Base-by-base conservation (phyloP, 2,888 invertebrate species). In the Drosophila anomelani region DNA sequence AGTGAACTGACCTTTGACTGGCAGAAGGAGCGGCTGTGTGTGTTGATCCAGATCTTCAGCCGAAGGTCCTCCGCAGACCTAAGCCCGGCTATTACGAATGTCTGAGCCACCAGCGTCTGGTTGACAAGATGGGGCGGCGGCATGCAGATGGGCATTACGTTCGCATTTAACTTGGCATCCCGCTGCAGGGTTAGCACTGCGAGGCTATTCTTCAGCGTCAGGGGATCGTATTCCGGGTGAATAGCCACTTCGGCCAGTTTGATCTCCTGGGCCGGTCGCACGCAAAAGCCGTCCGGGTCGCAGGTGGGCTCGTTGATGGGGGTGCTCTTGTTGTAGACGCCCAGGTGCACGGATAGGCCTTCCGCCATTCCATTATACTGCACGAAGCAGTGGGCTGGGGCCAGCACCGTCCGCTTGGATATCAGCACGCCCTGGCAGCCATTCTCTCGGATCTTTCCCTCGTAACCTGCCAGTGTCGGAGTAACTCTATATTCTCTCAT, bases 341-440 rank as follows among this genome's bases (percentile, higher is more conserved):
- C 84, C 69, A 84, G 43, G 46, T 80, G 85, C 17, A 83, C 84
- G 6, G 85, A 83, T 44, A 71, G 75, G 0, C 81, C 85, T 8
- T 81, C 75, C 6, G 69, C 74, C 6, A 46, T 17, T 0, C 82
- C 82, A 17, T 74, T 75, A 64, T 76, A 84, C 49, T 64, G 79
- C 0, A 84, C 68, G 34, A 85, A 85, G 23, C 85, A 85, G 47
- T 84, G 78, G 23, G 85, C 85, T 6, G 85, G 85, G 3, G 85
- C 85, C 49, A 85, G 47, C 1, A 85, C 82, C 55, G 71, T 72
- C 1, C 75, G 76, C 44, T 61, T 81, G 6, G 85, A 85, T 38
- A 85, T 79, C 2, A 85, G 64, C n/a, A 58, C 85, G 1, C 81
- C 85, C 54, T 77, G 47, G 23, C 86, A 85, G 17, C 75, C 75